These are phyloP conservation scores for Amphilophus citrinellus DNA, from an alignment of 2,113 vertebrate species.

Conservation along the genomic window DNA sequence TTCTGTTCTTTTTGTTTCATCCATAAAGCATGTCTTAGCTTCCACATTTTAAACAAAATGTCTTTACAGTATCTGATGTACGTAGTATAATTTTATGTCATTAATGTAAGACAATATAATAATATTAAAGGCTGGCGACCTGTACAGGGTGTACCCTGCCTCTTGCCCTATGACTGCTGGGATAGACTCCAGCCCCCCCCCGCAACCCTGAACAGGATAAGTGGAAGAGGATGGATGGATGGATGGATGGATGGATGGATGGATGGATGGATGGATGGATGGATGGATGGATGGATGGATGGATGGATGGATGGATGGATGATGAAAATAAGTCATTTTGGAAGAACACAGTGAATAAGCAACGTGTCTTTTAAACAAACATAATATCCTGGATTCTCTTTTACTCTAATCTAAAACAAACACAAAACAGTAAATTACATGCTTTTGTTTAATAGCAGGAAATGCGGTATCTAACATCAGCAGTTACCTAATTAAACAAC, in stretches of 20 bases:
- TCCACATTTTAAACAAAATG: no score
- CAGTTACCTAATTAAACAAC: neutral
- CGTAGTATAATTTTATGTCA: neutral
- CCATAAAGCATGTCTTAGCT: no score
- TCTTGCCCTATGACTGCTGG: neutral
- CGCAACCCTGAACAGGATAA: no score
- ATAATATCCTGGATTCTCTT: neutral
- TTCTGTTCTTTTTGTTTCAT: no score
- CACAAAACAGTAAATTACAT: neutral
- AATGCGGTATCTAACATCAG: neutral
- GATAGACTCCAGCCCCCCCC: no score
- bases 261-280: neutral
- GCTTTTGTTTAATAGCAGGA: neutral
- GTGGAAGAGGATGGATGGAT: no score
- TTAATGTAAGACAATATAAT: neutral
- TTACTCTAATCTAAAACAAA: neutral
- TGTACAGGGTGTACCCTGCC: no score
- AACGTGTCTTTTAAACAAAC: no score
- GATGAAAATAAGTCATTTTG: neutral
- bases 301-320: neutral
- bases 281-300: no score
- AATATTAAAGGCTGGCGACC: fast-evolving
- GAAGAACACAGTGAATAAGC: neutral
- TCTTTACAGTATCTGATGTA: neutral
- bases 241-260: no score